Conservation (phyloP, 2,888 invertebrate species). For the Elegia similella region DNA sequence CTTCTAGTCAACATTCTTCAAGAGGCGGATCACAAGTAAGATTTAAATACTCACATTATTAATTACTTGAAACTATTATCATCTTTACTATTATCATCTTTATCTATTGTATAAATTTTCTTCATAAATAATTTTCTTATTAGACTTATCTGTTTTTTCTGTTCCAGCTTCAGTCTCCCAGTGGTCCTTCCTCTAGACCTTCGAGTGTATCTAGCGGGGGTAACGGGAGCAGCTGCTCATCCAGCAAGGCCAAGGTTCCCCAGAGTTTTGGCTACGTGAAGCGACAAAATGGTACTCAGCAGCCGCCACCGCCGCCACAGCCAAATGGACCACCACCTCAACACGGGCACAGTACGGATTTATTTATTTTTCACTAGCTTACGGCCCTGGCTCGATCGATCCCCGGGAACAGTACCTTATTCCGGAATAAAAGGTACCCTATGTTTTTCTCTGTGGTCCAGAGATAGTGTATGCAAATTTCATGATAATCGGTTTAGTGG, state of each 20-base stretch:
- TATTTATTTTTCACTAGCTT: no score
- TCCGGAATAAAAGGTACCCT: no score
- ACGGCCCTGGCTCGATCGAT: no score
- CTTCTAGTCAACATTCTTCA: conserved; percentile 65
- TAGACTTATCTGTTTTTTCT: conserved; percentile 16
- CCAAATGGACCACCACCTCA: conserved; percentile 63
- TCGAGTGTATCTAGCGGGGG: conserved; percentile 76
- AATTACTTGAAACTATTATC: no score
- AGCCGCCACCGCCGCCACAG: conserved; percentile 59
- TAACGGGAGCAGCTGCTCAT: conserved; percentile 78
- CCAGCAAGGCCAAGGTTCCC: conserved; percentile 87
- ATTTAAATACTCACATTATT: background rate
- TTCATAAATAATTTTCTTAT: conserved; percentile 7
- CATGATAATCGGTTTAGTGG: no score
- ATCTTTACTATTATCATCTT: no score
- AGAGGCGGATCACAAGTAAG: conserved; percentile 65
- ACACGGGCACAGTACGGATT: conserved; percentile 49
- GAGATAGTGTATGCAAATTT: no score
- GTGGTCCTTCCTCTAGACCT: conserved; percentile 69
- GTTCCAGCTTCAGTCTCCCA: conserved; percentile 76
- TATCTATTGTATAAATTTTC: no score
- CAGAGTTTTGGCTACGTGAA: conserved; percentile 94
- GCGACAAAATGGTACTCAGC: conserved; percentile 84
- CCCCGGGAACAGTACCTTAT: no score
- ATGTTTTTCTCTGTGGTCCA: no score